Conservation (phyloP, 2,113 vertebrate genomes). For the Alouatta palliata region DNA sequence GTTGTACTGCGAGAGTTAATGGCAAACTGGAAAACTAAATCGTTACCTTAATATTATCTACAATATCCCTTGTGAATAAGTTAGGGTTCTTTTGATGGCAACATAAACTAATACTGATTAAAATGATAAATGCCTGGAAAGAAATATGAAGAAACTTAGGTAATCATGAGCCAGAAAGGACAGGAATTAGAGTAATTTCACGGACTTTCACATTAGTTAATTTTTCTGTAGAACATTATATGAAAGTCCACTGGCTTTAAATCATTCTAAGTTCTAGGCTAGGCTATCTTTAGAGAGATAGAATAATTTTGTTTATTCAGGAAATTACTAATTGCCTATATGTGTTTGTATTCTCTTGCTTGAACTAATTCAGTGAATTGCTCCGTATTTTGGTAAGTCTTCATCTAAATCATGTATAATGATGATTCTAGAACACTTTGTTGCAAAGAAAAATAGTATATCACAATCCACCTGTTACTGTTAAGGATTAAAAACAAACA, state of each 20-base stretch:
- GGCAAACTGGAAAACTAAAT: background rate
- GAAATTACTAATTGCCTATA: background rate
- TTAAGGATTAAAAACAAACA: background rate
- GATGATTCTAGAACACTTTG: background rate
- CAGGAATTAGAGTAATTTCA: background rate
- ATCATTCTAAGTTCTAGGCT: background rate
- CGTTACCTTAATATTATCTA: background rate
- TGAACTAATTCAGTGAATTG: background rate
- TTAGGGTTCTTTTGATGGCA: background rate
- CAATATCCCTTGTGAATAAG: background rate
- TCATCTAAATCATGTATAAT: background rate
- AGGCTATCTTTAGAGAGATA: background rate
- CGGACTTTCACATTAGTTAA: background rate
- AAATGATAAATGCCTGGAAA: background rate
- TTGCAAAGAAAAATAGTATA: background rate
- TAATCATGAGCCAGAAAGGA: background rate
- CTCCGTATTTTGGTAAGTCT: background rate
- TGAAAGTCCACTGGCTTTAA: background rate
- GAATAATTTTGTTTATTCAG: background rate
- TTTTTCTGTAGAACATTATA: background rate
- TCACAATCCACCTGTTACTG: background rate
- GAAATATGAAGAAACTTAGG: background rate
- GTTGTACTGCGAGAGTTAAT: background rate
- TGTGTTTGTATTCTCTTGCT: background rate
- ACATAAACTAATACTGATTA: background rate